Conservation (phyloP, 2,888 invertebrate species). For the Eumerus sabulonum region DNA sequence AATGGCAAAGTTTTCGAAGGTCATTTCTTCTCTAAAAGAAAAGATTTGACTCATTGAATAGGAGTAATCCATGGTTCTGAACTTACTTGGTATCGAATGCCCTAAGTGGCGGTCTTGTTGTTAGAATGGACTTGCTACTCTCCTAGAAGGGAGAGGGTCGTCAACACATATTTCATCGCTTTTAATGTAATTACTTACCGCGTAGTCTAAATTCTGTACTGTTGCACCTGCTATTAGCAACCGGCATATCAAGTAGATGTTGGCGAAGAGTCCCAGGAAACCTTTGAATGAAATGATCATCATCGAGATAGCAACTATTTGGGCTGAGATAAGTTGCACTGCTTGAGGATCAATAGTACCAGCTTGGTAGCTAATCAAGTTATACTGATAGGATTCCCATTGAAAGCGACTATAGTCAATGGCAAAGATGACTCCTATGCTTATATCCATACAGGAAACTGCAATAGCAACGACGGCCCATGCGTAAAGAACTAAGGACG, state of each 20-base stretch:
- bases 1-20: conserved; percentile 69
- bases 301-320: conserved; percentile 75
- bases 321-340: conserved; percentile 73
- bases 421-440: conserved; percentile 76
- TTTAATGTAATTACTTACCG: conserved; percentile 24
- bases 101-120: conserved; percentile 73
- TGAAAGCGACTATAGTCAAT: conserved; percentile 75
- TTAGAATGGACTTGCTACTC: conserved; percentile 55
- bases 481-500: conserved; percentile 72
- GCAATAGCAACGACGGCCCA: conserved; percentile 75
- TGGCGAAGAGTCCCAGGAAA: conserved; percentile 70
- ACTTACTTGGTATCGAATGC: conserved; percentile 73
- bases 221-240: conserved; percentile 70
- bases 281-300: conserved; percentile 78
- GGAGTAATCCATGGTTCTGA: background rate
- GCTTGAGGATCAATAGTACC: conserved; percentile 70
- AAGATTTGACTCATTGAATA: background rate
- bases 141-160: conserved; percentile 26
- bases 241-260: too few species aligned
- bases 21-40: conserved; percentile 71
- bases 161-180: too few species aligned
- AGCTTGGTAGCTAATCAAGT: conserved; percentile 69
- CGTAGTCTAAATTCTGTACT: conserved; percentile 41
- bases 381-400: conserved; percentile 68
- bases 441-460: conserved; percentile 76